Evolutionary conservation across 92 coral and sea anemone species (phyloP).

Genomic region (Phenganax stokvisi): DNA sequence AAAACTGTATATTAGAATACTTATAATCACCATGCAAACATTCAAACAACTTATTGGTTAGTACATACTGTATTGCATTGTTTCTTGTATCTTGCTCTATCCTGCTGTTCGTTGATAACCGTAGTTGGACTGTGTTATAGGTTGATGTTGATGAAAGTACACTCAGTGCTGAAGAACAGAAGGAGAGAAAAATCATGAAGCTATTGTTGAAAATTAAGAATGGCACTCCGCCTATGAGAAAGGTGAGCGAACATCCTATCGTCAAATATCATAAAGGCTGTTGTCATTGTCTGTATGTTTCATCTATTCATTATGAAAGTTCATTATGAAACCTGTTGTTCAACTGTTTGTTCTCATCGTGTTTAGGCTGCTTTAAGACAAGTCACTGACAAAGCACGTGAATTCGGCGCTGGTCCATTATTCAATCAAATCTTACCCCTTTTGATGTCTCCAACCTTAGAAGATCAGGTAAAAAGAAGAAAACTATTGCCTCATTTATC

Average conservation of each 20-base stretch:
- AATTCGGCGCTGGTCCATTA: slow-evolving; percentile 99
- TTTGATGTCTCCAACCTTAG: slow-evolving; percentile 95
- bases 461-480: slow-evolving; percentile 73
- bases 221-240: slow-evolving; percentile 99
- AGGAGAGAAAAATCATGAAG: slow-evolving; percentile 99
- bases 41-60: neutral
- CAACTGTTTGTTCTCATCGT: neutral
- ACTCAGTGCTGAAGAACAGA: slow-evolving; percentile 88
- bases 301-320: too few relatives aligned
- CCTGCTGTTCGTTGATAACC: neutral
- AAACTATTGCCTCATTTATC: neutral
- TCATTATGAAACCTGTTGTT: too few relatives aligned
- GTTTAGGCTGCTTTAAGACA: slow-evolving; percentile 85
- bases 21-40: too few relatives aligned
- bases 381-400: slow-evolving; percentile 98
- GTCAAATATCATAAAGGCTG: too few relatives aligned
- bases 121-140: slow-evolving; percentile 30
- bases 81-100: neutral
- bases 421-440: slow-evolving; percentile 94
- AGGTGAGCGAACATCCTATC: slow-evolving; percentile 22
- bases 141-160: slow-evolving; percentile 99
- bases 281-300: too few relatives aligned
- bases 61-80: neutral
- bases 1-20: too few relatives aligned
- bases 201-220: slow-evolving; percentile 83